Conservation (phyloP, 2,797 vertebrate species). For the Momotus momota region DNA sequence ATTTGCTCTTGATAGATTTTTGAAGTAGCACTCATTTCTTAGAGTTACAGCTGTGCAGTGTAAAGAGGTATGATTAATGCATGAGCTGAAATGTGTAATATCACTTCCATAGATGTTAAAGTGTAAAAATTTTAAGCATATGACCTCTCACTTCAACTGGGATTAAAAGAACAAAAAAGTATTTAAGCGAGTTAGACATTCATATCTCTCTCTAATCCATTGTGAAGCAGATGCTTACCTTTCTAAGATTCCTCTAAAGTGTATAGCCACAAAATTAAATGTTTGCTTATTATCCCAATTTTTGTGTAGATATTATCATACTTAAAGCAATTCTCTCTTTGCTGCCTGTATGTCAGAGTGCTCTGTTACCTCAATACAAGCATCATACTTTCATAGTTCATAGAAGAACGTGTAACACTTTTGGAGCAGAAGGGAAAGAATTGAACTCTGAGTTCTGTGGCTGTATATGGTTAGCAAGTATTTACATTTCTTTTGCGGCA, state of each 20-base stretch:
- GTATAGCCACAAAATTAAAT: background rate
- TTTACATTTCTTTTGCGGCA: background rate
- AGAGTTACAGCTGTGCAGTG: background rate
- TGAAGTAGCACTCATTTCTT: background rate
- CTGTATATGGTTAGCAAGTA: background rate
- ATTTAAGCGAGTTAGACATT: background rate
- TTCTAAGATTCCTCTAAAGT: background rate
- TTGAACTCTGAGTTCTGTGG: background rate
- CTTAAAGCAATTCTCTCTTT: background rate
- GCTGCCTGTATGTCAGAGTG: background rate
- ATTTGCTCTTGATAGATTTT: background rate
- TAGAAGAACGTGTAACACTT: background rate
- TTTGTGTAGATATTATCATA: background rate
- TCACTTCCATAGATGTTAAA: background rate
- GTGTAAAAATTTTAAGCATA: constrained; percentile 10
- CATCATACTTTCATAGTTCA: background rate
- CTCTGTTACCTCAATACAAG: background rate
- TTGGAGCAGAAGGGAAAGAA: background rate
- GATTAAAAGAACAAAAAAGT: background rate
- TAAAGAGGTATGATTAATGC: constrained; percentile 28
- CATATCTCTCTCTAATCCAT: background rate
- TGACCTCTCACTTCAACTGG: background rate
- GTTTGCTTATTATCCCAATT: background rate
- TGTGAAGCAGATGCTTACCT: background rate
- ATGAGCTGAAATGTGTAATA: constrained; percentile 16